Evolutionary conservation across 1,140 invertebrate species (phyloP), one percentile per base, ranked within the genome.

Genomic region (Antheraea pernyi): DNA sequence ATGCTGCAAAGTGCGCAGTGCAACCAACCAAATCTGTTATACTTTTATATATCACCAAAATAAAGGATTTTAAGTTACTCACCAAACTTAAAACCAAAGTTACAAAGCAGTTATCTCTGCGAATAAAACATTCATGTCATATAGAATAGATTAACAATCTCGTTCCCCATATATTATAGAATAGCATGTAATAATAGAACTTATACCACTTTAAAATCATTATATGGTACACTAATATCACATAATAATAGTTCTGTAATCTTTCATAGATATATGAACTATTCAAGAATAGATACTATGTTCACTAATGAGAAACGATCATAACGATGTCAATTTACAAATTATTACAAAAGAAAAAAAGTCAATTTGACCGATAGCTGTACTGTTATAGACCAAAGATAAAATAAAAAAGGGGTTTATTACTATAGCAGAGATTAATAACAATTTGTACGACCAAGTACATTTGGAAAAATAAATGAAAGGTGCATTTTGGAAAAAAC

Each of bases 401-500:
- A 30, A 37, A 36, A 63, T 63, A 36, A 36, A 30, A 37, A 36
- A 30, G 7, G 13, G 46, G 39, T 42, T 42, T 42, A 42, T 42
- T 8, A 53, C 46, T 53, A 13, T 53, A 53, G 46, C 46, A 53
- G 46, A 9, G 46, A 53, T 13, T 10, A 53, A 13, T 53, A 53
- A 53, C 46, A n/a, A 53, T 42, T 42, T 42, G 7, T 42, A 42
- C 39, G 39, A 11, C 39, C 8, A 53, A 6, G 5, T 13, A 48
- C 3, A 6, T 53, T 16, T 53, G 10, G 46, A 53, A 53, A 16
- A 53, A 53, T 16, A 53, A 53, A 0, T 68, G 61, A 22, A 70
- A 39, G 64, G 46, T 60, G 70, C 70, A 70, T 59, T 73, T 73
- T 65, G 46, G 71, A 77, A 76, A 76, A 73, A 70, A 78, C 69